These are phyloP conservation scores for Alethe castanea DNA, from an alignment of 2,113 vertebrate species.

Conservation along the genomic window DNA sequence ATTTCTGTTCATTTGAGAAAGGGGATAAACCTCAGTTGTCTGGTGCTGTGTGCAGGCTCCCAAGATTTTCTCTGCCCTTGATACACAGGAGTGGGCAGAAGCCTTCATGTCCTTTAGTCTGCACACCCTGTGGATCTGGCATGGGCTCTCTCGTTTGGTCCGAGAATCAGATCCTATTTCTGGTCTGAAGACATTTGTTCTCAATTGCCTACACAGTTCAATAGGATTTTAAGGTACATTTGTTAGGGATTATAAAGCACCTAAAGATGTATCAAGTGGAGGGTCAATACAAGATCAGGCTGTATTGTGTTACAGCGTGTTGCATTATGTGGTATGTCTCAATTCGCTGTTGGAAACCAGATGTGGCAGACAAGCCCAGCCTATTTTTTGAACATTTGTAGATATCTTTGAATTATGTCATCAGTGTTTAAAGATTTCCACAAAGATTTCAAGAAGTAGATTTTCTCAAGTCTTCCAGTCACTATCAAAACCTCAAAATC, in stretches of 20 bases:
- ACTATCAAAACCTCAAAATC: neutral
- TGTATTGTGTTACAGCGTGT: conserved; percentile 21
- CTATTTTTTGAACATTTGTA: conserved; percentile 21
- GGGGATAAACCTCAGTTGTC: neutral
- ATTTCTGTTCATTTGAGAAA: neutral
- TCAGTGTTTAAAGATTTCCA: conserved; percentile 23
- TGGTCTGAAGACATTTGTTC: conserved; percentile 55
- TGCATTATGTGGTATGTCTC: conserved; percentile 11
- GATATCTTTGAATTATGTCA: conserved; percentile 22
- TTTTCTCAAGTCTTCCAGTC: neutral
- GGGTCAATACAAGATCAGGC: conserved; percentile 49
- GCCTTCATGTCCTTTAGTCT: neutral
- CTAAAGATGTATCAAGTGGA: conserved; percentile 54
- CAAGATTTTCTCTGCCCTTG: neutral
- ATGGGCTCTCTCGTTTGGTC: neutral
- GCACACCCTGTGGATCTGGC: neutral
- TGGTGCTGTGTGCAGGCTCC: neutral
- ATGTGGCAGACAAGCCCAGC: conserved; percentile 20
- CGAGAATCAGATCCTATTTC: conserved; percentile 15
- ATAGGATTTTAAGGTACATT: conserved; percentile 50
- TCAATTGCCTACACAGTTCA: conserved; percentile 46
- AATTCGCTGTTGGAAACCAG: conserved; percentile 22
- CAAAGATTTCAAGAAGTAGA: neutral
- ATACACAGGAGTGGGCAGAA: neutral
- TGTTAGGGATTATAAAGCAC: conserved; percentile 61